These are phyloP conservation scores for Amblyjoppa proteus DNA, from an alignment of 2,888 invertebrate species.

Conservation along the genomic window DNA sequence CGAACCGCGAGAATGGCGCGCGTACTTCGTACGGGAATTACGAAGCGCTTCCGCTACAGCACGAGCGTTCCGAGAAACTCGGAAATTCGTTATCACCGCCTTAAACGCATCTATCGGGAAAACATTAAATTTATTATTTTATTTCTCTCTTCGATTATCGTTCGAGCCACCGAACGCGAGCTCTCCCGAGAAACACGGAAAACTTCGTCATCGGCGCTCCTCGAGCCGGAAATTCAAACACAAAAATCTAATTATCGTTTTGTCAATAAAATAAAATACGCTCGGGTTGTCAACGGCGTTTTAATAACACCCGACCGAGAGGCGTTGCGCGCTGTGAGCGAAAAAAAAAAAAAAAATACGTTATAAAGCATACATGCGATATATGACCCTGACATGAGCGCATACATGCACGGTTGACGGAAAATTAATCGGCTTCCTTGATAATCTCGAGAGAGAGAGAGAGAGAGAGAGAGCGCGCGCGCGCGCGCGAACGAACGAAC, in stretches of 20 bases:
- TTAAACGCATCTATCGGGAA: neutral
- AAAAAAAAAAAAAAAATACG: neutral
- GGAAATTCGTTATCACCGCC: neutral
- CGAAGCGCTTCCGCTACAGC: neutral
- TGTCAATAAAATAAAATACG: neutral
- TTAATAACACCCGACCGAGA: neutral
- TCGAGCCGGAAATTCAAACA: neutral
- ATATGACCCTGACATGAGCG: neutral
- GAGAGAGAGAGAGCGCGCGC: neutral
- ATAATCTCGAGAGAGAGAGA: slow-evolving; percentile 29
- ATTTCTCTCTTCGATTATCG: too few relatives aligned
- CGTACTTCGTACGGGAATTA: neutral
- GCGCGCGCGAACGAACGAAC: slow-evolving; percentile 3
- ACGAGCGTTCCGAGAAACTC: neutral
- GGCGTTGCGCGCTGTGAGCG: too few relatives aligned
- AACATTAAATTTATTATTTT: too few relatives aligned
- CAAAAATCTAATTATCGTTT: neutral
- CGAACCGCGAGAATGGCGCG: neutral
- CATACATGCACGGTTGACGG: slow-evolving; percentile 9
- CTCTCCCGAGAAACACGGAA: too few relatives aligned
- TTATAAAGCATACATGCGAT: neutral
- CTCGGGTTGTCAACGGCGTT: neutral
- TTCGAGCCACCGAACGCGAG: too few relatives aligned
- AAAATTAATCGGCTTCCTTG: slow-evolving; percentile 57
- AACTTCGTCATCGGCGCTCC: too few relatives aligned